These are phyloP conservation scores for Gari tellinella DNA, from an alignment of 2,888 invertebrate genomes.

Conservation along the genomic window DNA sequence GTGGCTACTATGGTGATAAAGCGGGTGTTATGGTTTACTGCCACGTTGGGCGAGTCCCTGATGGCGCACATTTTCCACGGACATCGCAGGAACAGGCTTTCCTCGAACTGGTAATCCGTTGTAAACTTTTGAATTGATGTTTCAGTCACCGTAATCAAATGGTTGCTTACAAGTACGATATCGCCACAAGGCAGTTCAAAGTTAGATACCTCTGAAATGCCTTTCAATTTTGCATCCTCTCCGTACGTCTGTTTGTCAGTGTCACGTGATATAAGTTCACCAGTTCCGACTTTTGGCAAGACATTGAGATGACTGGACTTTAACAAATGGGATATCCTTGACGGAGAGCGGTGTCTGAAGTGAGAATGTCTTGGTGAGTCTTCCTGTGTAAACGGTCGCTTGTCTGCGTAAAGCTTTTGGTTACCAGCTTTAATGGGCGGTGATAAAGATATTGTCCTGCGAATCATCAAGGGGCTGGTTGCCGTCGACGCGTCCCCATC, in stretches of 20 bases:
- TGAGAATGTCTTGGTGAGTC: constrained; percentile 26
- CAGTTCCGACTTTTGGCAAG: constrained; percentile 52
- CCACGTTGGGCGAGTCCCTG: constrained; percentile 42
- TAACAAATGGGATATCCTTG: constrained; percentile 18
- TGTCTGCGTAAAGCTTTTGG: constrained; percentile 39
- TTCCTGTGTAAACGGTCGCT: constrained; percentile 43
- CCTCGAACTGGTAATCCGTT: constrained; percentile 47
- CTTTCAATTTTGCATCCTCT: constrained; percentile 24
- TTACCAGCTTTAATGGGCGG: constrained; percentile 24
- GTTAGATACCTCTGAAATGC: constrained; percentile 46
- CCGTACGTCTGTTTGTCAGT: constrained; percentile 36
- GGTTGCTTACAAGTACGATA: constrained; percentile 38
- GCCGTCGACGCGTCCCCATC: constrained; percentile 9
- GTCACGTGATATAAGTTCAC: constrained; percentile 44
- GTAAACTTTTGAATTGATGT: constrained; percentile 52
- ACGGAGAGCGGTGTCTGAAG: constrained; percentile 30
- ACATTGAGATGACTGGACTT: constrained; percentile 26
- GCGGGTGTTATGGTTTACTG: constrained; percentile 57
- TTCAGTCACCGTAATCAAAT: constrained; percentile 49
- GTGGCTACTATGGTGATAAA: constrained; percentile 54
- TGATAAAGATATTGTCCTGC: constrained; percentile 44
- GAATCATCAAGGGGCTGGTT: constrained; percentile 50
- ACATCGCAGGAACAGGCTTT: constrained; percentile 40
- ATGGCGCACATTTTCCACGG: constrained; percentile 59
- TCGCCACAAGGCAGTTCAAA: constrained; percentile 60